These are phyloP conservation scores for Aleiodes alternator DNA, from an alignment of 2,888 invertebrate species.

Conservation along the genomic window DNA sequence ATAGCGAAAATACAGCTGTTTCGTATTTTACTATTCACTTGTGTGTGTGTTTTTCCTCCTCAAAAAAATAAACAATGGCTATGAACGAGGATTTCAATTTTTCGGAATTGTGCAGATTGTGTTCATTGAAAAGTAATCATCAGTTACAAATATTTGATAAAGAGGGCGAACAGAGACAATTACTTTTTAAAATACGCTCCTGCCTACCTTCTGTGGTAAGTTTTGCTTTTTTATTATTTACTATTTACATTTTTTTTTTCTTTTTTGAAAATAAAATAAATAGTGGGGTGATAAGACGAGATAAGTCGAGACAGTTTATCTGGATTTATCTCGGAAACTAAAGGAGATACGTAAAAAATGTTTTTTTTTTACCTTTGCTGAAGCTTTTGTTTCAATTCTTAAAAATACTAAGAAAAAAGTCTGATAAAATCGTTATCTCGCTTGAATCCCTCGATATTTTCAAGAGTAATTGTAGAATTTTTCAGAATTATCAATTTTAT, in stretches of 20 bases:
- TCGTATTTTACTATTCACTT: background rate
- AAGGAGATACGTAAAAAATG: no score
- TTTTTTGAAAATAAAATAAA: background rate
- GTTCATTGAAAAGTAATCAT: conserved; percentile 83
- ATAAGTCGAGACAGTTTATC: no score
- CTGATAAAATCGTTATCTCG: no score
- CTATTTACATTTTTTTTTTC: conserved; percentile 6
- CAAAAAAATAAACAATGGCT: conserved; percentile 78
- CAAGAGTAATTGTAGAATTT: no score
- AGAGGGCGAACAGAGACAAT: conserved; percentile 83
- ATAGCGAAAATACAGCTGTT: background rate
- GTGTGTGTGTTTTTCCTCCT: background rate
- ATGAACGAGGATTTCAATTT: conserved; percentile 82
- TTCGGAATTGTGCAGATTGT: conserved; percentile 83
- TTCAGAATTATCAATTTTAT: no score
- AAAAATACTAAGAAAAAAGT: no score
- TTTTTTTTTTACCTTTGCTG: no score
- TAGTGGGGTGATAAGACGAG: background rate
- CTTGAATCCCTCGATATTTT: no score
- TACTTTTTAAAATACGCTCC: conserved; percentile 83
- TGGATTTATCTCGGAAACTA: no score
- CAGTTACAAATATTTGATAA: conserved; percentile 84
- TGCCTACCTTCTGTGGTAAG: conserved; percentile 83
- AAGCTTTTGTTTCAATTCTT: no score
- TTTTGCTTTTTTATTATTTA: conserved; percentile 53